A percentile compares a stretch with the other conserved stretches of the same genome.
Evolutionary conservation across 2,888 invertebrate species (phyloP).

Genomic region (Rotaria magnacalcarata): DNA sequence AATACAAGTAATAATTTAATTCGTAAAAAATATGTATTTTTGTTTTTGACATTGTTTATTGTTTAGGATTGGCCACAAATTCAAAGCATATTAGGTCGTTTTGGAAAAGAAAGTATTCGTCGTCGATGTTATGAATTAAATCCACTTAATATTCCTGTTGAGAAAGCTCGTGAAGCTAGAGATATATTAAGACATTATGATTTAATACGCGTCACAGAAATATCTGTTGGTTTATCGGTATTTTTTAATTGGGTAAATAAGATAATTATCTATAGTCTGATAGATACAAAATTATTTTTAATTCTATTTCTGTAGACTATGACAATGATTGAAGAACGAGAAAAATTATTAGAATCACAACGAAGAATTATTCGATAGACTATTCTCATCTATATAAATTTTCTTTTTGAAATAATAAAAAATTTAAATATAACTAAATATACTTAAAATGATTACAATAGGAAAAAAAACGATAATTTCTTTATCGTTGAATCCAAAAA

Average conservation of each 20-base stretch:
- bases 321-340: conserved; percentile 30
- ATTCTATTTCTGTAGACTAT: not conserved
- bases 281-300: not conserved
- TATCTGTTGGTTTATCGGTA: not conserved
- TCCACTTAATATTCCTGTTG: conserved; percentile 19
- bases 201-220: not conserved
- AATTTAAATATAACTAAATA: no score
- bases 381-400: no score
- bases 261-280: no score
- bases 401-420: no score
- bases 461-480: no score
- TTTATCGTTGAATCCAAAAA: no score
- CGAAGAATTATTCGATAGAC: not conserved
- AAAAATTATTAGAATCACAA: conserved; percentile 33
- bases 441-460: no score
- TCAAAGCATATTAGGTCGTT: conserved; percentile 35
- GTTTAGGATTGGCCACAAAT: conserved; percentile 11
- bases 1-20: not conserved
- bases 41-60: not conserved
- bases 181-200: conserved; percentile 24
- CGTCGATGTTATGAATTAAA: conserved; percentile 30
- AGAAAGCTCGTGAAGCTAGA: conserved; percentile 31
- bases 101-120: not conserved
- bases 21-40: not conserved
- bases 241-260: conserved; percentile 27